Base-by-base conservation (phyloP, 2,888 invertebrate species). In the Ochropleura leucogaster region DNA sequence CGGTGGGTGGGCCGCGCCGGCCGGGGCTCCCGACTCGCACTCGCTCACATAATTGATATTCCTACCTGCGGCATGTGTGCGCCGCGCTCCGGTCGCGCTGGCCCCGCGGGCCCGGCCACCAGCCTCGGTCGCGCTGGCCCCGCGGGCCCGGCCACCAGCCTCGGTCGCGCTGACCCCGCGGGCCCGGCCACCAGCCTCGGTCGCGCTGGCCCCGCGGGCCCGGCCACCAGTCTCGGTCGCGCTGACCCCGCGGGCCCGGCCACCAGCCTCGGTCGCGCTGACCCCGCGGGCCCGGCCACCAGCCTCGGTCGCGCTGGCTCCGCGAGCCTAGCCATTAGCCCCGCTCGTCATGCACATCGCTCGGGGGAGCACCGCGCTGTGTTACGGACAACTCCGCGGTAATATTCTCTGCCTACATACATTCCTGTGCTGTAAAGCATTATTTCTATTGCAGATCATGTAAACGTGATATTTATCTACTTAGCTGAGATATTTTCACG, bases 1-100 rank as follows among this genome's bases (percentile, higher is more conserved):
- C 92, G 86, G 94, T 95, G 96, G 96, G 96, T 95, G 95, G 95
- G 72, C 82, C 30, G 30, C 30, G 30, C 30, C 30, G 30, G 30
- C 30, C 63, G 92, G 85, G 55, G 77, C 82, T 74, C 70, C 81
- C 79, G 78, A 71, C 70, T 74, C 70, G 69, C 42, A 44, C 44
- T 69, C 73, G 40, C 72, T 70, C 80, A 66, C 77, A 79, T 80
- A 84, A 86, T 82, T 81, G 84, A 75, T 74, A 79, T 51, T 55
- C 69, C 59, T 59, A 60, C 75, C 80, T 65, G 63, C 77, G 3
- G 30, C 30, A 1, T 3, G 30, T 30, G 67, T 18, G 42, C 51
- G 42, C 42, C 49, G 44, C 73, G 7, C 42, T 12, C 14, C 10
- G 44, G 14, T 14, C 4, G 40, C 44, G 9, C 60, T 4, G 49